Base-by-base conservation (phyloP, 2,888 invertebrate species). In the Ptychoptera albimana region DNA sequence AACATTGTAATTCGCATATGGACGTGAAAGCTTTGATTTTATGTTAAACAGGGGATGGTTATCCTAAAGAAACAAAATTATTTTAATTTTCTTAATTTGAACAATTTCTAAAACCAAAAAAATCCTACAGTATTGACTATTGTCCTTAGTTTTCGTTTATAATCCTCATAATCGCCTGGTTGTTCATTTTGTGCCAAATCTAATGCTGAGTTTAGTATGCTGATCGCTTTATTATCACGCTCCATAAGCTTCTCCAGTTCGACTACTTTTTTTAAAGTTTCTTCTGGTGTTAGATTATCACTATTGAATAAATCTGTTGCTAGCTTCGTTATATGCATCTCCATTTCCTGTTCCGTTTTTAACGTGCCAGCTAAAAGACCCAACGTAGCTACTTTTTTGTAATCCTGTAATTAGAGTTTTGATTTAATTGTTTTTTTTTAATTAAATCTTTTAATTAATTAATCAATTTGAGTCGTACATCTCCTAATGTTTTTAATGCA, bases 361-460 rank as follows among this genome's bases (percentile, higher is more conserved):
- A 57, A 50, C 2, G 61, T 60, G 1, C 65, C 64, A 39, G 63
- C 57, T 1, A 64, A 46, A 14, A 65, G 47, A 1, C 63, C 65
- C 3, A 65, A 50, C 0, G 58, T 55, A 1, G 58, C 59, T 23
- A 23, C 23, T 23, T 23, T 23, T 23, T 23, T 23, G 7, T 23
- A 23, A 23, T 23, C 23, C 23, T 23, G 7, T 23, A 23, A 23
- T 23, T 23, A 23, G 7, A 23, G 7, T 23, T 23, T 23, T 7
- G 23, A 3, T 23, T 23, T 23, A 5, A 23, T 5, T 23, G 3
- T 23, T 23, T 5, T 5, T 23, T 23, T 23, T 23, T n/a, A n/a
- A n/a, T n/a, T n/a, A n/a, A n/a, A n/a, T n/a, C n/a, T n/a, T n/a
- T n/a, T n/a, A n/a, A 23, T 23, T 23, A 23, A 23, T 5, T 23